phyloP scores from a whole-genome alignment of 2,113 vertebrate genomes.

The Gymnocephalus cernua region DNA sequence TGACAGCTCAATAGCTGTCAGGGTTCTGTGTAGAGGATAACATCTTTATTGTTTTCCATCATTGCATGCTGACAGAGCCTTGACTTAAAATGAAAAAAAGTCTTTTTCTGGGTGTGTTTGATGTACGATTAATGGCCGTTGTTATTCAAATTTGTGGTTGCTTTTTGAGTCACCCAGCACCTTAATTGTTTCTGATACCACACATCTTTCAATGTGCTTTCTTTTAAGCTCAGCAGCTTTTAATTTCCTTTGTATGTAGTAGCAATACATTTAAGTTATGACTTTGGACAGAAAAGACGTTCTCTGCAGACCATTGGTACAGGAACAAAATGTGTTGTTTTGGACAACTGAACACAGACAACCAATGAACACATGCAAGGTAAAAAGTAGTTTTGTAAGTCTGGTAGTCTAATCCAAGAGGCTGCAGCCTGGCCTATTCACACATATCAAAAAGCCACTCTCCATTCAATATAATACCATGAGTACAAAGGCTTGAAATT shows the following conservation, averaged over 20 bases:
- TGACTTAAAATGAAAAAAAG: slow-evolving; percentile 61
- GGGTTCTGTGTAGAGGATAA: slow-evolving; percentile 66
- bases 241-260: not conserved
- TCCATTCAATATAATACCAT: slow-evolving; percentile 53
- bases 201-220: slow-evolving; percentile 26
- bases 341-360: not conserved
- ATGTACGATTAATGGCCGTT: slow-evolving; percentile 55
- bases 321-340: slow-evolving; percentile 20
- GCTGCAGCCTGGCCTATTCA: slow-evolving; percentile 57
- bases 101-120: slow-evolving; percentile 54
- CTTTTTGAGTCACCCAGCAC: slow-evolving; percentile 47
- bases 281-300: slow-evolving; percentile 22
- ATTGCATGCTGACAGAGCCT: slow-evolving; percentile 73
- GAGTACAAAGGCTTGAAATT: slow-evolving; percentile 54
- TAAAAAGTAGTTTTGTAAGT: slow-evolving; percentile 13
- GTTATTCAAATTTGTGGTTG: slow-evolving; percentile 48
- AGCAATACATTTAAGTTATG: not conserved
- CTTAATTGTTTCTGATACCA: slow-evolving; percentile 61
- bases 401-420: slow-evolving; percentile 34
- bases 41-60: slow-evolving; percentile 82
- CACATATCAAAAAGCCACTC: slow-evolving; percentile 54
- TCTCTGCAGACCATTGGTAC: not conserved
- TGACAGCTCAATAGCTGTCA: slow-evolving; percentile 79
- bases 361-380: not conserved
- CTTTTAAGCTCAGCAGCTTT: slow-evolving; percentile 23